These are phyloP conservation scores for Scolopax rusticola DNA, from an alignment of 2,797 vertebrate genomes.

Conservation along the genomic window DNA sequence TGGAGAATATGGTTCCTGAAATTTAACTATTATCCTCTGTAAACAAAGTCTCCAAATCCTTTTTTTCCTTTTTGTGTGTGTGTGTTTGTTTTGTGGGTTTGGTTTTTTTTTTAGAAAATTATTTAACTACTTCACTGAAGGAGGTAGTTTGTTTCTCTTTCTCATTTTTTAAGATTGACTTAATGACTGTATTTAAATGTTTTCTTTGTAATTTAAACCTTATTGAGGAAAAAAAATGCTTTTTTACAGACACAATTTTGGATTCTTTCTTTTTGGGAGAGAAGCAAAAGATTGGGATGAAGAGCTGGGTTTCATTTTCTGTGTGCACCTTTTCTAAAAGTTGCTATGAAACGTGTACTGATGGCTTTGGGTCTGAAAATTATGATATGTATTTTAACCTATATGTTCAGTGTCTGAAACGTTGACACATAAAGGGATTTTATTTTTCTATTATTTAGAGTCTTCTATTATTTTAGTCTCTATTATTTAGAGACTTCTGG, in stretches of 20 bases:
- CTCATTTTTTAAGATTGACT: not conserved
- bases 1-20: not conserved
- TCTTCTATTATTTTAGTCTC: too few relatives aligned
- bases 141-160: not conserved
- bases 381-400: not conserved
- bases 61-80: not conserved
- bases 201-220: not conserved
- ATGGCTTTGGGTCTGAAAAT: not conserved
- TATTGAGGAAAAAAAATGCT: not conserved
- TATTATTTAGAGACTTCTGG: not conserved
- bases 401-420: not conserved
- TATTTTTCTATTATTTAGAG: not conserved
- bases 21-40: not conserved
- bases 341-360: not conserved
- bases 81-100: too few relatives aligned
- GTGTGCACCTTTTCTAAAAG: not conserved
- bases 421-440: rapidly evolving
- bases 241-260: not conserved
- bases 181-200: not conserved
- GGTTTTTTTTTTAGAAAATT: not conserved
- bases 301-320: not conserved
- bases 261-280: not conserved
- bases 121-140: not conserved
- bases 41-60: not conserved
- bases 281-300: not conserved